phyloP scores from a whole-genome alignment of 2,888 invertebrate species.

The Tupiocoris notatus region DNA sequence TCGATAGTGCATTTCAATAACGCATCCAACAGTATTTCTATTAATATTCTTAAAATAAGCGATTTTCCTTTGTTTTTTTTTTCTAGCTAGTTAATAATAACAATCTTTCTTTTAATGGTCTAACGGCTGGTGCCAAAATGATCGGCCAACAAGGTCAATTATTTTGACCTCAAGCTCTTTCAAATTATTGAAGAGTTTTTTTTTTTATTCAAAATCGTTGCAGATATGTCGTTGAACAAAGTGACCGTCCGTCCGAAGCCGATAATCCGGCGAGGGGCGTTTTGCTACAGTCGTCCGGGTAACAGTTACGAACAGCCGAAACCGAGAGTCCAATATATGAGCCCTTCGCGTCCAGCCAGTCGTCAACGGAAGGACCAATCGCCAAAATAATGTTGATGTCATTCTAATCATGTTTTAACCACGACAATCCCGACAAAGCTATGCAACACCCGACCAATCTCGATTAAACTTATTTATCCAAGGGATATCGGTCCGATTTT shows the following conservation, averaged over 20 bases:
- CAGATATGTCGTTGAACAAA: constrained; percentile 23
- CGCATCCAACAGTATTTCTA: background rate
- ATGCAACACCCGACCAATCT: no score
- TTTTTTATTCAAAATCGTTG: background rate
- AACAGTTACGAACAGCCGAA: constrained; percentile 18
- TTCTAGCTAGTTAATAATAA: background rate
- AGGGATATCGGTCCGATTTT: no score
- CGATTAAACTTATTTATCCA: no score
- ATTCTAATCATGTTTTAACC: no score
- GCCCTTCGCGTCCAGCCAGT: background rate
- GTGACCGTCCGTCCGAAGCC: background rate
- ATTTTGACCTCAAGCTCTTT: background rate
- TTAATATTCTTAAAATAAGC: background rate
- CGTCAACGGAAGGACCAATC: background rate
- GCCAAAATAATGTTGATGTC: background rate
- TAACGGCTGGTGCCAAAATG: background rate
- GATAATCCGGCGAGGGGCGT: constrained; percentile 9
- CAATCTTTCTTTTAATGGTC: background rate
- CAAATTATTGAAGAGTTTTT: background rate
- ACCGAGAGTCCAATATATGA: background rate
- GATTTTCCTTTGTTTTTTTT: no score
- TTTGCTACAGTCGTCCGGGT: background rate
- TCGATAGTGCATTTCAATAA: no score
- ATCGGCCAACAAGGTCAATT: no score
- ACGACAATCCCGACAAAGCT: no score